phyloP scores from a whole-genome alignment of 2,888 invertebrate genomes.

The Anaspis maculata region DNA sequence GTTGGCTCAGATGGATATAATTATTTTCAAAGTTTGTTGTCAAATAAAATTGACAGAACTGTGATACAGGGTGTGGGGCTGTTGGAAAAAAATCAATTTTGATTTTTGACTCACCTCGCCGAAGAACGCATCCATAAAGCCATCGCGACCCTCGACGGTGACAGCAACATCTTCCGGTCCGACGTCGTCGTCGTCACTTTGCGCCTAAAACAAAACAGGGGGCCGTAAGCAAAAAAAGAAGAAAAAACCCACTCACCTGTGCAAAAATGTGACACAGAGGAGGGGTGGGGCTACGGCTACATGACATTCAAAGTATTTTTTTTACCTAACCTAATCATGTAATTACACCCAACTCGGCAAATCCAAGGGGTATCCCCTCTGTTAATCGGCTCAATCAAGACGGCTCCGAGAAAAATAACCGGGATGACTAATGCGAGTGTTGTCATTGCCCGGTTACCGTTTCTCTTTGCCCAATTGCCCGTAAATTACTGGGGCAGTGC shows the following conservation, averaged over 20 bases:
- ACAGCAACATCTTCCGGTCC: slow-evolving; percentile 93
- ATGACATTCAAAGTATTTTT: slow-evolving; percentile 21
- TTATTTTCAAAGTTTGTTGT: no score
- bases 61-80: no score
- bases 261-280: no score
- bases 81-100: no score
- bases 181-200: slow-evolving; percentile 96
- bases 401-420: no score
- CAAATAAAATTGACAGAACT: no score
- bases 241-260: slow-evolving; percentile 18
- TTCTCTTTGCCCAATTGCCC: no score
- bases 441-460: no score
- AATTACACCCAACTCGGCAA: slow-evolving; percentile 1
- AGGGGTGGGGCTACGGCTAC: slow-evolving; percentile 32
- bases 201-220: slow-evolving; percentile 60
- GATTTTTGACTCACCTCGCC: no score
- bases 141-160: slow-evolving; percentile 84
- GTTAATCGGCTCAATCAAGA: not conserved
- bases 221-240: slow-evolving; percentile 1
- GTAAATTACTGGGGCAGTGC: no score
- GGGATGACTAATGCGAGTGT: no score
- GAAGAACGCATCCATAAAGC: slow-evolving; percentile 99
- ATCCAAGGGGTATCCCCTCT: not conserved
- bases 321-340: slow-evolving; percentile 31
- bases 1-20: no score